Percentiles rank a stretch among this genome's conserved stretches.
Conservation (phyloP, 2,113 vertebrate genomes). For the Numida meleagris region DNA sequence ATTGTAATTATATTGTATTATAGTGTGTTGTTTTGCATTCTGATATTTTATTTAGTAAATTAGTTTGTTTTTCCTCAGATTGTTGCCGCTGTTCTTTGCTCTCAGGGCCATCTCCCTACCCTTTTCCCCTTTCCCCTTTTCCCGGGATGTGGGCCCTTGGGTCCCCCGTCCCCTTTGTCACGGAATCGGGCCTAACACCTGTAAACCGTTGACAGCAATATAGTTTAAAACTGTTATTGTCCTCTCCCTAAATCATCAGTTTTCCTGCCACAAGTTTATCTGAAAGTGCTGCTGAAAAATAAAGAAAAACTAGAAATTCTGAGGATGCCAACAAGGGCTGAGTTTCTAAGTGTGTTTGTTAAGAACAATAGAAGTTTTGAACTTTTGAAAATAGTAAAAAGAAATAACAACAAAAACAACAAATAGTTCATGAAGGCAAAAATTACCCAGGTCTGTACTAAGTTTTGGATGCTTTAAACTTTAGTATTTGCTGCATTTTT, state of each 20-base stretch:
- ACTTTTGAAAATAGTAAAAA: background rate
- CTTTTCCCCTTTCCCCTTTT: no score
- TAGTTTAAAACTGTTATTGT: background rate
- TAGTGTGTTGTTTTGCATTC: no score
- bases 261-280: background rate
- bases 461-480: background rate
- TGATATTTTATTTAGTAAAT: no score
- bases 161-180: no score
- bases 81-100: no score
- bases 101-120: no score
- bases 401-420: background rate
- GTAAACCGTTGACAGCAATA: no score
- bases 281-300: background rate
- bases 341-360: background rate
- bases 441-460: background rate
- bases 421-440: background rate
- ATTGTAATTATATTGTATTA: no score
- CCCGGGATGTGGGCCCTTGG: no score
- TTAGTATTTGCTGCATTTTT: background rate
- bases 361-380: background rate
- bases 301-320: background rate
- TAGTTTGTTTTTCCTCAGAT: no score
- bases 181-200: no score
- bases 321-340: background rate
- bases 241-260: background rate